phyloP scores from a whole-genome alignment of 2,113 vertebrate species.

The Girardinichthys multiradiatus region DNA sequence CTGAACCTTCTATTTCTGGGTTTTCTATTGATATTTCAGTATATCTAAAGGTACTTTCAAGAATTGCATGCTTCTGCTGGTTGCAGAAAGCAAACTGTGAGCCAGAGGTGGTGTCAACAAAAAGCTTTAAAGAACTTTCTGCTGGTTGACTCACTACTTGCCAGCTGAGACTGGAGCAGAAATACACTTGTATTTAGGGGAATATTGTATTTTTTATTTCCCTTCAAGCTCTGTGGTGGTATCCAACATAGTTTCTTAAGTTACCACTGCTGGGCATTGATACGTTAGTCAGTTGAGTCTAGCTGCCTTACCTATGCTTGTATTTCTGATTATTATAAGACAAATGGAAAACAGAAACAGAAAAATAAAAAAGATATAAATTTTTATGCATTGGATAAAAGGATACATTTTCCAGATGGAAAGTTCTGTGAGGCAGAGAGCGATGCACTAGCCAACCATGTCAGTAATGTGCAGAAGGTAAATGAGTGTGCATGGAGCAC shows the following conservation, averaged over 20 bases:
- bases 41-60: slow-evolving; percentile 7
- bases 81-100: slow-evolving; percentile 11
- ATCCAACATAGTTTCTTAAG: not conserved
- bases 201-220: slow-evolving; percentile 12
- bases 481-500: slow-evolving; percentile 57
- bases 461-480: slow-evolving; percentile 43
- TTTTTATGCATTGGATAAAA: slow-evolving; percentile 9
- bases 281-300: not conserved
- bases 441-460: slow-evolving; percentile 43
- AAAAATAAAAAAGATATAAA: slow-evolving; percentile 5
- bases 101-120: slow-evolving; percentile 29
- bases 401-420: slow-evolving; percentile 68
- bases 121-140: slow-evolving; percentile 25
- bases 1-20: slow-evolving; percentile 18
- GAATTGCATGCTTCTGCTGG: slow-evolving; percentile 18
- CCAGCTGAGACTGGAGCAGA: slow-evolving; percentile 13
- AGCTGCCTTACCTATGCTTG: slow-evolving; percentile 1
- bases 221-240: not conserved
- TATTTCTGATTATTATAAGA: slow-evolving; percentile 9
- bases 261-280: not conserved
- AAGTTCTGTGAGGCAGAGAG: slow-evolving; percentile 38
- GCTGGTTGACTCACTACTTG: slow-evolving; percentile 28
- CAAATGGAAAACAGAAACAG: slow-evolving; percentile 5
- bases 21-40: slow-evolving; percentile 10
- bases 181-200: slow-evolving; percentile 28